phyloP scores from a whole-genome alignment of 2,888 invertebrate species.

The Drepana falcataria region DNA sequence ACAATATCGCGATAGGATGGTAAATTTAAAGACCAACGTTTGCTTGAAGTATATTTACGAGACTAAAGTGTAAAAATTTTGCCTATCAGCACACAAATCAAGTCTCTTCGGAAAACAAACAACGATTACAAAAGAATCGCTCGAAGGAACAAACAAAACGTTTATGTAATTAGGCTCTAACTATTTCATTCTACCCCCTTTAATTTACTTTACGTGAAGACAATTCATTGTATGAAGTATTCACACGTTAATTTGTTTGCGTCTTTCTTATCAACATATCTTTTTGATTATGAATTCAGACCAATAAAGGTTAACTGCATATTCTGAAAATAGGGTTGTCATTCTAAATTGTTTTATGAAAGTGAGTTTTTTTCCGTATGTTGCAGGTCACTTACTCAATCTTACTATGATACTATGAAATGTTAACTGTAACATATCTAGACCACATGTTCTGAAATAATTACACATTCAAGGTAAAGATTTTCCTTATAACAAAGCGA shows the following conservation, averaged over 20 bases:
- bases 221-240: not conserved
- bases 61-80: not conserved
- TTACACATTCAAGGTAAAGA: no score
- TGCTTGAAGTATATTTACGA: not conserved
- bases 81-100: not conserved
- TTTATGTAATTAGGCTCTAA: not conserved
- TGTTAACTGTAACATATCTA: no score
- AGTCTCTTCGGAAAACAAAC: not conserved
- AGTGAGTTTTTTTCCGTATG: no score
- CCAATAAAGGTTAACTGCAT: not conserved
- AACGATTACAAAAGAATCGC: not conserved
- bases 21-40: not conserved
- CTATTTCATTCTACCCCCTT: not conserved
- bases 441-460: no score
- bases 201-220: not conserved
- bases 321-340: not conserved
- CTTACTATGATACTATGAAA: no score
- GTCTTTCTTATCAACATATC: not conserved
- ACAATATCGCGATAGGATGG: not conserved
- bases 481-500: no score
- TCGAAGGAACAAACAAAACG: not conserved
- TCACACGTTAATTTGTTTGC: not conserved
- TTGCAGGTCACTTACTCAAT: no score
- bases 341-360: no score
- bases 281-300: not conserved